Conservation (phyloP, 2,888 invertebrate genomes). For the Hymenopus coronatus region DNA sequence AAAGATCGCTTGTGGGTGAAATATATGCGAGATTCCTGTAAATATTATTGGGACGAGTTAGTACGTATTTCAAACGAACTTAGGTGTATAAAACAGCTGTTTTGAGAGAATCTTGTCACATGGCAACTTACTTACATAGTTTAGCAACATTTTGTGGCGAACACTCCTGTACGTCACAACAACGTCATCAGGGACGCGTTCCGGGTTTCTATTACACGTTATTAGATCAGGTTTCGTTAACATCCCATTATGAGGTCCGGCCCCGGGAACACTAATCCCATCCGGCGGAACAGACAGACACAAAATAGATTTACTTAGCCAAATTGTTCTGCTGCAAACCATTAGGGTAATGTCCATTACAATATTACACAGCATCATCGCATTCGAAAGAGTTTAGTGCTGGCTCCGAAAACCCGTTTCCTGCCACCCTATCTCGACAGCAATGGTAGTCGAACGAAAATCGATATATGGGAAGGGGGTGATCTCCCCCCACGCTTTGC, state of each 20-base stretch:
- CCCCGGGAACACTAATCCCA: not conserved
- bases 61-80: too few species aligned
- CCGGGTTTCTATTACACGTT: not conserved
- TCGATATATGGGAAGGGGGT: not conserved
- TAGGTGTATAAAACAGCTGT: too few species aligned
- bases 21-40: too few species aligned
- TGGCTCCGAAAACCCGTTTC: not conserved
- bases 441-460: not conserved
- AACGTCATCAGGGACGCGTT: not conserved
- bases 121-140: too few species aligned
- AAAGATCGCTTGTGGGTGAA: too few species aligned
- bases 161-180: not conserved
- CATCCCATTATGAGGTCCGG: slow-evolving; percentile 9
- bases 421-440: not conserved
- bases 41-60: too few species aligned
- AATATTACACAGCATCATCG: not conserved
- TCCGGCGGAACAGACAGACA: not conserved
- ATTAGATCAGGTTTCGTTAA: slow-evolving; percentile 18
- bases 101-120: too few species aligned
- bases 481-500: not conserved
- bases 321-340: slow-evolving; percentile 3
- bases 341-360: slow-evolving; percentile 2
- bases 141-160: not conserved
- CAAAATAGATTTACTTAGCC: slow-evolving; percentile 11
- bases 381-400: not conserved